Conservation (phyloP, 1,140 invertebrate genomes). For the Bombus polaris region DNA sequence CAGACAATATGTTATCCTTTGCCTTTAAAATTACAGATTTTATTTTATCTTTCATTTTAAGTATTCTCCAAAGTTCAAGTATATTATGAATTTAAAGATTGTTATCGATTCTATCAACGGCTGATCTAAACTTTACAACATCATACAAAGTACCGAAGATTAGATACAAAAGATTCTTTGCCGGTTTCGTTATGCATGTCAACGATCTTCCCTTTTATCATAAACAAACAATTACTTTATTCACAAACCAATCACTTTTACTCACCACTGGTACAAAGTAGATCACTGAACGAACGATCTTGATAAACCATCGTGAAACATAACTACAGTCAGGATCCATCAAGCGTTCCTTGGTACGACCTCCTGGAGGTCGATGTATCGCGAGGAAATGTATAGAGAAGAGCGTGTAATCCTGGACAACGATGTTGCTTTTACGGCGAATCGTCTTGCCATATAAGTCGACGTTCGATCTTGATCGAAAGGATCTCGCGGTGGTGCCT, state of each 20-base stretch:
- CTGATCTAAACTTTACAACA: no score
- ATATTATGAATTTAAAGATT: no score
- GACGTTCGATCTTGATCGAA: slow-evolving; percentile 43
- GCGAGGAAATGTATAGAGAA: not conserved
- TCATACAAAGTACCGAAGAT: not conserved
- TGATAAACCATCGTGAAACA: not conserved
- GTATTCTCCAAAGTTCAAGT: not conserved
- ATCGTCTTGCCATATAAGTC: slow-evolving; percentile 37
- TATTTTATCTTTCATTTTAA: not conserved
- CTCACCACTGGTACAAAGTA: not conserved
- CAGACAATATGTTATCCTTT: not conserved
- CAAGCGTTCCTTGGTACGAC: not conserved
- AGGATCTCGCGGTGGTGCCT: slow-evolving; percentile 18
- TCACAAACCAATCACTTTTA: not conserved
- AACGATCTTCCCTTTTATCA: not conserved
- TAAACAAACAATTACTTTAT: no score
- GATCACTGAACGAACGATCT: slow-evolving; percentile 1
- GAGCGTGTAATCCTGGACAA: slow-evolving; percentile 7
- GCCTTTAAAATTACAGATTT: not conserved
- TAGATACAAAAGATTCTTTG: not conserved
- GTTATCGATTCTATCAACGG: no score
- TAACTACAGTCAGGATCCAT: slow-evolving; percentile 9
- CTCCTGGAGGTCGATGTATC: slow-evolving; percentile 14
- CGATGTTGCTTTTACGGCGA: slow-evolving; percentile 11
- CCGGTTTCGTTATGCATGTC: not conserved